Evolutionary conservation across 2,797 vertebrate species (phyloP).

Genomic region (Petrocephalus sullivani): DNA sequence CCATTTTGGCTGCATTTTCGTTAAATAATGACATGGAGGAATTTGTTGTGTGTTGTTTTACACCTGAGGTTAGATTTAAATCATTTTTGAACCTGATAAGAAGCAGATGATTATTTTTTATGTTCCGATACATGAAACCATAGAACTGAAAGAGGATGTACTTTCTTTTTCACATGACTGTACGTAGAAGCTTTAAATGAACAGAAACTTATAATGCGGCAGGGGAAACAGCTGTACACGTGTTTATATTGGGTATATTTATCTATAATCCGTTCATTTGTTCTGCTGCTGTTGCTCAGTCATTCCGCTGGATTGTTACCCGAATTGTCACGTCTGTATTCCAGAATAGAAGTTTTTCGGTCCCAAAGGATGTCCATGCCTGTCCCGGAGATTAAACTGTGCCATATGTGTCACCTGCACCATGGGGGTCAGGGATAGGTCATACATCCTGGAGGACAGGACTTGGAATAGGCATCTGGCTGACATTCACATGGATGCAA

Average conservation of each 20-base stretch:
- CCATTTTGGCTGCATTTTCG: too few relatives aligned
- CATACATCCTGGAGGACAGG: conserved; percentile 41
- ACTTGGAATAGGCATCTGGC: neutral
- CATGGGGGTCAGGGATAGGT: conserved; percentile 28
- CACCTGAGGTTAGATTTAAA: too few relatives aligned
- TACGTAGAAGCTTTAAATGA: neutral
- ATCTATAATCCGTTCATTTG: neutral
- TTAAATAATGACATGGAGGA: too few relatives aligned
- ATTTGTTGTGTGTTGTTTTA: too few relatives aligned
- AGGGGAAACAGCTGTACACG: neutral
- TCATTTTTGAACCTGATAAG: too few relatives aligned
- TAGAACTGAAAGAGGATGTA: too few relatives aligned
- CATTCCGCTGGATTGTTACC: neutral
- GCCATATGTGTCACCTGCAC: conserved; percentile 38
- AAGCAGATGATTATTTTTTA: too few relatives aligned
- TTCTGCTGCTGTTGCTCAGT: neutral
- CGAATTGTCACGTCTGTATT: neutral
- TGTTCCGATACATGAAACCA: too few relatives aligned
- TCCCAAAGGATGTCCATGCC: conserved; percentile 60
- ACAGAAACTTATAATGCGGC: neutral
- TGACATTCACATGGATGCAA: neutral
- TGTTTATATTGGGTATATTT: neutral
- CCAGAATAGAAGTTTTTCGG: neutral
- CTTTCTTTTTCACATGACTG: too few relatives aligned
- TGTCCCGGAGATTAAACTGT: conserved; percentile 53